Conservation (phyloP, 1,140 invertebrate species). For the Drosophila watanabei region DNA sequence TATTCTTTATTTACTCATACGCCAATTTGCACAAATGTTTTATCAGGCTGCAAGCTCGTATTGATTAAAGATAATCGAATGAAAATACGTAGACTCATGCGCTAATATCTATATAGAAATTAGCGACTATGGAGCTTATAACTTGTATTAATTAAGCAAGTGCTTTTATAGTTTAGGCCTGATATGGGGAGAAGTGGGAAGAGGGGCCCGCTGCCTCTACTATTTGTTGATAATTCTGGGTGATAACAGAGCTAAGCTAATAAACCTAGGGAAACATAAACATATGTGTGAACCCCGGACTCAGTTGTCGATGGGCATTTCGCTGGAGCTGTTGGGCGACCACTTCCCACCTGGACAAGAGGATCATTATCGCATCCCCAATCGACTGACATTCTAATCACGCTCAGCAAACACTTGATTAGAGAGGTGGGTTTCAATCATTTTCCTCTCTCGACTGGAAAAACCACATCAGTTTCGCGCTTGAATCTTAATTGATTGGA, state of each 20-base stretch:
- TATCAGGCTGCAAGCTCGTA: not conserved
- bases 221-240: conserved; percentile 23
- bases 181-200: not conserved
- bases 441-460: conserved; percentile 7
- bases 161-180: conserved; percentile 10
- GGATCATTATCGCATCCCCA: conserved; percentile 15
- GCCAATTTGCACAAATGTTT: conserved; percentile 6
- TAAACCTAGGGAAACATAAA: conserved; percentile 35
- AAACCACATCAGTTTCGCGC: conserved; percentile 10
- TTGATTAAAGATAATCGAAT: conserved; percentile 1
- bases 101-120: not conserved
- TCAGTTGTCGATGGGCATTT: conserved; percentile 45
- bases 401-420: conserved; percentile 5
- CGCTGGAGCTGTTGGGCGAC: conserved; percentile 20
- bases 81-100: not conserved
- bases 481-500: not conserved
- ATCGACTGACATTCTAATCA: conserved; percentile 9
- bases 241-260: conserved; percentile 34
- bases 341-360: conserved; percentile 15
- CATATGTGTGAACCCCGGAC: conserved; percentile 11
- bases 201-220: not conserved
- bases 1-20: too few species aligned
- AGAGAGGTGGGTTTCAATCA: conserved; percentile 11
- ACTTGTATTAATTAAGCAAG: conserved; percentile 4
- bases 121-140: not conserved